A percentile compares a stretch with the other conserved stretches of the same genome.
Evolutionary conservation across 2,797 vertebrate genomes (phyloP).

Genomic region (Gymnodraco acuticeps): DNA sequence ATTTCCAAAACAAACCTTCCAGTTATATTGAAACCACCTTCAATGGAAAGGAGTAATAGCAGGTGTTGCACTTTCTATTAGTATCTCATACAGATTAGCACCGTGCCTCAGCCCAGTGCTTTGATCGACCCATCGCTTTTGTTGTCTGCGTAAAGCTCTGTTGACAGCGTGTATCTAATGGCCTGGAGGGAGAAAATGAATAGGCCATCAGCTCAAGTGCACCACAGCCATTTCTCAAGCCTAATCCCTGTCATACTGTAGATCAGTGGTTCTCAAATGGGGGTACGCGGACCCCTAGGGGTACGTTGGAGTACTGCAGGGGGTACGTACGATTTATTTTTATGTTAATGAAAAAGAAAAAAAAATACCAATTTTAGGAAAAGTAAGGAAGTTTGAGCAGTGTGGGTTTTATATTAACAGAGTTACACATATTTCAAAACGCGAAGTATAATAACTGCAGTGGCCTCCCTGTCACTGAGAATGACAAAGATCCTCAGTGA

Average conservation of each 20-base stretch:
- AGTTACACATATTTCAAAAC: no score
- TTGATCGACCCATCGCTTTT: constrained; percentile 64
- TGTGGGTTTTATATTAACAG: no score
- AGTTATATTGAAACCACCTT: constrained; percentile 23
- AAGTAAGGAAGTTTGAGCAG: no score
- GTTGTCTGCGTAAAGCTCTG: constrained; percentile 62
- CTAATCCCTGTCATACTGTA: constrained; percentile 60
- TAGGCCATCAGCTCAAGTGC: constrained; percentile 43
- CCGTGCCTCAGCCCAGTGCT: constrained; percentile 43
- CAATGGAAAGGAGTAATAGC: constrained; percentile 22
- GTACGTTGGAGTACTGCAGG: no score
- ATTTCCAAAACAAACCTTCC: constrained; percentile 10
- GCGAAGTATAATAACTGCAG: no score
- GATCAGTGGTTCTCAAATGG: no score
- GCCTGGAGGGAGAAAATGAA: constrained; percentile 63
- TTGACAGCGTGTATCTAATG: constrained; percentile 68
- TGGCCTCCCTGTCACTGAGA: no score
- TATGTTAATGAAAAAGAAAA: no score
- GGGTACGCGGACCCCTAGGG: no score
- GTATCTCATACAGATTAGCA: constrained; percentile 38
- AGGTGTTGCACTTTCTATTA: constrained; percentile 51
- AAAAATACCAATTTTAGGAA: no score
- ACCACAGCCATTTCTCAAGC: constrained; percentile 42
- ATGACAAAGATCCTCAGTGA: no score
- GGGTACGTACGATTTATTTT: no score